These are phyloP conservation scores for Crioceris asparagi DNA, from an alignment of 2,888 invertebrate species.

Conservation along the genomic window DNA sequence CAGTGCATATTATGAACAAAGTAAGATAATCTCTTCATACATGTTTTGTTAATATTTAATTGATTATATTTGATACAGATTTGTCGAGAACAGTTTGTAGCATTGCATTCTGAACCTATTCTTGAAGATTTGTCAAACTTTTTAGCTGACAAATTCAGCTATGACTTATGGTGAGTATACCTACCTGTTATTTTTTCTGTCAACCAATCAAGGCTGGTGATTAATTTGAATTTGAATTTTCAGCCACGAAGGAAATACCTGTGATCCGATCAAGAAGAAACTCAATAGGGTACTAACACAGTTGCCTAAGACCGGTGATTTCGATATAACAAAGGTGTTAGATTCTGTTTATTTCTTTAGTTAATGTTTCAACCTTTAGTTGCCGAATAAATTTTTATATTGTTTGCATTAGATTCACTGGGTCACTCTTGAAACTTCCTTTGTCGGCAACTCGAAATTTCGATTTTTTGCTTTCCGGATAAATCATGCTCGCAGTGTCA, in stretches of 20 bases:
- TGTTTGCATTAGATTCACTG: too few relatives aligned
- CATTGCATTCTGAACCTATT: constrained; percentile 86
- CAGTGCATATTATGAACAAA: constrained; percentile 80
- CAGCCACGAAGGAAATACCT: constrained; percentile 39
- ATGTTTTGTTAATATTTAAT: not conserved
- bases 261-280: constrained; percentile 49
- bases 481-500: too few relatives aligned
- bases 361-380: constrained; percentile 32
- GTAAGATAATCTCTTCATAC: constrained; percentile 38
- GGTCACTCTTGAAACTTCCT: too few relatives aligned
- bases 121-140: constrained; percentile 74
- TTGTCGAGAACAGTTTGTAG: constrained; percentile 96
- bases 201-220: constrained; percentile 6
- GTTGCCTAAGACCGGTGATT: constrained; percentile 66
- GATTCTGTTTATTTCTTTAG: constrained; percentile 82
- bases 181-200: not conserved
- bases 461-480: too few relatives aligned
- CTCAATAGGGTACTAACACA: constrained; percentile 49
- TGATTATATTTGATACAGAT: constrained; percentile 47
- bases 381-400: too few relatives aligned
- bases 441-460: too few relatives aligned
- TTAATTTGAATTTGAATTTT: constrained; percentile 42
- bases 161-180: constrained; percentile 44
- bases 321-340: constrained; percentile 64
- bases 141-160: constrained; percentile 58